Conservation (phyloP, 1,140 invertebrate species). For the Artemia franciscana region DNA sequence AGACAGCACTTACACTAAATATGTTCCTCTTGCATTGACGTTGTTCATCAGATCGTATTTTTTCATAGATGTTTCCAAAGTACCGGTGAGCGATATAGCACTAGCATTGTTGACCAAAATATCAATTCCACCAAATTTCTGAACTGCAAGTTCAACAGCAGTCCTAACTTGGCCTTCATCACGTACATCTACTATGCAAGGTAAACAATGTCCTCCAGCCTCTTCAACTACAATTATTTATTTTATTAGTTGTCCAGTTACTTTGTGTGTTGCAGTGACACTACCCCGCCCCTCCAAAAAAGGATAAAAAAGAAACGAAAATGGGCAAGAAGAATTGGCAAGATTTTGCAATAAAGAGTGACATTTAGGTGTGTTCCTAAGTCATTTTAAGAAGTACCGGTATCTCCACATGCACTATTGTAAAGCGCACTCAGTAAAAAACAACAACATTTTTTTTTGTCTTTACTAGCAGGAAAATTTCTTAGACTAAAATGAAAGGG, state of each 20-base stretch:
- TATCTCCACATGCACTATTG: too few relatives aligned
- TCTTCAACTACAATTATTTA: constrained; percentile 72
- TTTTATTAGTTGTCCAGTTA: too few relatives aligned
- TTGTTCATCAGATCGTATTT: constrained; percentile 79
- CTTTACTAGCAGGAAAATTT: too few relatives aligned
- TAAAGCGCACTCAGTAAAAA: too few relatives aligned
- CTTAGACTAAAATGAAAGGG: too few relatives aligned
- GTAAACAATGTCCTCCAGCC: constrained; percentile 66
- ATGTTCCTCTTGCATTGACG: constrained; percentile 76
- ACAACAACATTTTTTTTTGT: too few relatives aligned
- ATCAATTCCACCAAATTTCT: constrained; percentile 88
- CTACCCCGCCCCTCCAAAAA: too few relatives aligned
- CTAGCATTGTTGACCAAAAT: constrained; percentile 89
- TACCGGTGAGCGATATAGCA: constrained; percentile 75
- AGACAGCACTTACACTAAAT: constrained; percentile 51
- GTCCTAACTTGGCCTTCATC: constrained; percentile 54
- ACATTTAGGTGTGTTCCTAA: too few relatives aligned
- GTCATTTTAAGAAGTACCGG: too few relatives aligned
- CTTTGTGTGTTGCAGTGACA: too few relatives aligned
- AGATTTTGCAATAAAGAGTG: too few relatives aligned
- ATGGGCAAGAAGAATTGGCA: too few relatives aligned
- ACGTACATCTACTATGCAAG: constrained; percentile 81
- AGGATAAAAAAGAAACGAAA: constrained; percentile 3
- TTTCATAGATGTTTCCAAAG: constrained; percentile 77
- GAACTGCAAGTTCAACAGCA: constrained; percentile 65